Conservation (phyloP, 2,113 vertebrate genomes). For the Numida meleagris region DNA sequence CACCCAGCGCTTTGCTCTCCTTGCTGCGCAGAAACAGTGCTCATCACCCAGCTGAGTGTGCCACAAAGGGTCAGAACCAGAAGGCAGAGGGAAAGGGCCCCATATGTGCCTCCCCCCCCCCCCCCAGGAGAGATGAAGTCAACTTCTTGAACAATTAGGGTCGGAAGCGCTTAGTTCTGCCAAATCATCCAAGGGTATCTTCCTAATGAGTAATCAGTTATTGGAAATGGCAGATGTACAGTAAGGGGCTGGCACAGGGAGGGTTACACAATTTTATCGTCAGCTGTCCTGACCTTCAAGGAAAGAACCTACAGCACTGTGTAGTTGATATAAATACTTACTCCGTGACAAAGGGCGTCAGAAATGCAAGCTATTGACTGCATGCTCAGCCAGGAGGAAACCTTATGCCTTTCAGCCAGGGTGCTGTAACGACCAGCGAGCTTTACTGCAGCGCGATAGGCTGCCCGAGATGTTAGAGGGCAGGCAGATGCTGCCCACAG, state of each 20-base stretch:
- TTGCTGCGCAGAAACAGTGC: background rate
- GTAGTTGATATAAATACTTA: slow-evolving; percentile 19
- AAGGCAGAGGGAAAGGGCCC: background rate
- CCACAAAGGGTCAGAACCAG: background rate
- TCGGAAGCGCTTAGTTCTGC: background rate
- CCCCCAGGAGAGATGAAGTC: background rate
- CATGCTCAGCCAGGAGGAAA: slow-evolving; percentile 17
- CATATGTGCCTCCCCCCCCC: background rate
- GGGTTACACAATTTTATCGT: background rate
- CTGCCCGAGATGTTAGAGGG: background rate
- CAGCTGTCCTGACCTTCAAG: slow-evolving; percentile 29
- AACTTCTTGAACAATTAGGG: background rate
- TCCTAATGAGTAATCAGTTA: background rate
- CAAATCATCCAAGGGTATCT: background rate
- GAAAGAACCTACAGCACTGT: background rate
- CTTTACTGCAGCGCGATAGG: background rate
- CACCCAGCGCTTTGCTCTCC: background rate
- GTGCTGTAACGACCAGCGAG: background rate
- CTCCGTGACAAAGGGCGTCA: slow-evolving; percentile 31
- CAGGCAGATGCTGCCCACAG: background rate
- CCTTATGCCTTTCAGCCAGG: background rate
- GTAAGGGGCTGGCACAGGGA: background rate
- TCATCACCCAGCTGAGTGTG: background rate
- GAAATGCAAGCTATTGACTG: slow-evolving; percentile 4
- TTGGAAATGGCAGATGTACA: slow-evolving; percentile 8